Base-by-base conservation (phyloP, 2,888 invertebrate genomes). In the Tinea pellionella region DNA sequence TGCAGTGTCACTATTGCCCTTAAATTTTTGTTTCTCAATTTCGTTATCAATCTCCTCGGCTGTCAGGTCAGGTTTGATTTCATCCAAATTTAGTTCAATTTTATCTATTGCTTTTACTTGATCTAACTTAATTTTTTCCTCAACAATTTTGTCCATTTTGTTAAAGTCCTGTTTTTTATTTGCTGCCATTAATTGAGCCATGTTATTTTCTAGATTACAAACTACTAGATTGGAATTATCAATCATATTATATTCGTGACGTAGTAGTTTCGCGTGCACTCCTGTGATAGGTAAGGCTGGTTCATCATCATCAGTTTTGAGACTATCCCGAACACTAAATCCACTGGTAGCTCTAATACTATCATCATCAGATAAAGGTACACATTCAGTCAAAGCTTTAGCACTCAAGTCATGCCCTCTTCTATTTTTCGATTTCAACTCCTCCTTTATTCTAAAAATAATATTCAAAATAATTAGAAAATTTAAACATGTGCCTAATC, bases 231-330 rank as follows among this genome's bases (percentile, higher is more conserved):
- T 88, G 0, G 87, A 85, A 64, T 88, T 82, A 63, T 85, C 86
- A 73, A 88, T 78, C 8, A 88, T 78, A 63, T 84, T 82, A 63
- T 82, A 88, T 65, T 88, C 88, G 60, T 88, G 86, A 16, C 82
- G 68, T 1, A 88, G 72, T 41, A 88, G 67, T 67, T 83, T 85
- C 0, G 87, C 88, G 61, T 88, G 82, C 0, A 77, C 82, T 9
- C 80, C 80, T 0, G 85, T 84, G 55, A 88, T 86, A 3, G 84
- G 84, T 62, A 83, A 83, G 1, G 81, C 69, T 61, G 82, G 83
- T 62, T 88, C 88, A 66, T 88, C 88, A 42, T 88, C 88, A 32
- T 88, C 88, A 16, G 88, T 88, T 66, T 86, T 86, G 0, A 88
- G 77, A 61, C 88, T 88, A 63, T 88, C 88, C 63, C 88, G 68